Evolutionary conservation across 2,113 vertebrate species (phyloP), one percentile per base, ranked within the genome.

Genomic region (Xenopus laevis): DNA sequence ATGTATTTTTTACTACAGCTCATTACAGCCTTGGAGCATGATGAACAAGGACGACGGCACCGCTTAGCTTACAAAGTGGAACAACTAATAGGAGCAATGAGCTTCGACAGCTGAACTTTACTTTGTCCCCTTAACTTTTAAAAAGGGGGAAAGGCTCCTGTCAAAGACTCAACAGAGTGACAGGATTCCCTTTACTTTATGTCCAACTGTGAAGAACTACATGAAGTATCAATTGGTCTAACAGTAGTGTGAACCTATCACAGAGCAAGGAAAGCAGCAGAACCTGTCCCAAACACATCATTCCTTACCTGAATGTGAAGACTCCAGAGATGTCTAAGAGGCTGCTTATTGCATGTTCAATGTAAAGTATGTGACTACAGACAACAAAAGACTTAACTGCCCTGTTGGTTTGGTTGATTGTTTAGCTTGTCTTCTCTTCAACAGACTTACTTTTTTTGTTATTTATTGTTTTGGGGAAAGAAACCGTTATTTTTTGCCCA

Each of bases 71-170:
- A 95, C 88, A 98, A 99, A 86, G 95, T 98, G 83, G 95, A 98
- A 76, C 96, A 98, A 80, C 93, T 98, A 55, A 96, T 99, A 23
- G 84, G 85, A 15, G 95, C 95, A 83, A 99, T 99, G 97, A 96
- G 95, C 74, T 83, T 95, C 0, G 97, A 99, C 88, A 98, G 96
- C 93, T 98, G 96, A 99, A 87, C 79, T 82, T 78, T 44, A 80
- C 81, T 47, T 15, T 71, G 64, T 44, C 65, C 52, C 64, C 17
- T 7, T n/a, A 7, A 33, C 81, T 80, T 81, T 66, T 71, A 61
- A 78, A 27, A 55, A 58, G 15, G 33, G 33, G 13, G 74, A 2
- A 50, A 87, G 83, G 81, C 66, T 45, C 58, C 69, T 47, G 12
- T 57, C 81, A 65, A 13, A 44, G 78, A 81, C 82, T 79, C 78